These are phyloP conservation scores for Leptura quadrifasciata DNA, from an alignment of 2,888 invertebrate species.

Conservation along the genomic window DNA sequence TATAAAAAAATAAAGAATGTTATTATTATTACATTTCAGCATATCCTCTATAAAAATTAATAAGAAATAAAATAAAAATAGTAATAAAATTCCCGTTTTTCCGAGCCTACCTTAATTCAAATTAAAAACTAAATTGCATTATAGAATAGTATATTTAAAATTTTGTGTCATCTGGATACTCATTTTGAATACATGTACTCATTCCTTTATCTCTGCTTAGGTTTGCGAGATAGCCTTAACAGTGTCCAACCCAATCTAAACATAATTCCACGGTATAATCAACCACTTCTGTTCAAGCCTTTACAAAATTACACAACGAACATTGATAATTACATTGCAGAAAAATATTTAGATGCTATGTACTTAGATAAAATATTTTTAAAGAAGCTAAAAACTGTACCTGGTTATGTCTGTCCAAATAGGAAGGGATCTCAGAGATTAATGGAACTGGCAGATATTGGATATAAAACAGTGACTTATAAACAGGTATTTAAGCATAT, in stretches of 20 bases:
- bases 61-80: too few species aligned
- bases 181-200: too few species aligned
- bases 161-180: too few species aligned
- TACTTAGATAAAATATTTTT: constrained; percentile 73
- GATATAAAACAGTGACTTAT: constrained; percentile 67
- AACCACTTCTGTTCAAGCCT: constrained; percentile 67
- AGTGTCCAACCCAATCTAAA: constrained; percentile 64
- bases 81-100: too few species aligned
- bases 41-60: too few species aligned
- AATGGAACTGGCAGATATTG: constrained; percentile 63
- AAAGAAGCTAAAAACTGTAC: constrained; percentile 65
- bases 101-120: too few species aligned
- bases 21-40: too few species aligned
- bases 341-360: constrained; percentile 72
- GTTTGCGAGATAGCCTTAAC: constrained; percentile 66
- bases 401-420: constrained; percentile 70
- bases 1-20: too few species aligned
- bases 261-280: constrained; percentile 62
- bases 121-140: too few species aligned
- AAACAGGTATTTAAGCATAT: constrained; percentile 64
- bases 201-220: constrained; percentile 17
- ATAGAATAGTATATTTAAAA: too few species aligned
- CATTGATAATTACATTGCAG: constrained; percentile 72
- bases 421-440: constrained; percentile 66
- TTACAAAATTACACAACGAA: constrained; percentile 71